Conservation (phyloP, 2,113 vertebrate genomes). For the Gorsachius goisagi region DNA sequence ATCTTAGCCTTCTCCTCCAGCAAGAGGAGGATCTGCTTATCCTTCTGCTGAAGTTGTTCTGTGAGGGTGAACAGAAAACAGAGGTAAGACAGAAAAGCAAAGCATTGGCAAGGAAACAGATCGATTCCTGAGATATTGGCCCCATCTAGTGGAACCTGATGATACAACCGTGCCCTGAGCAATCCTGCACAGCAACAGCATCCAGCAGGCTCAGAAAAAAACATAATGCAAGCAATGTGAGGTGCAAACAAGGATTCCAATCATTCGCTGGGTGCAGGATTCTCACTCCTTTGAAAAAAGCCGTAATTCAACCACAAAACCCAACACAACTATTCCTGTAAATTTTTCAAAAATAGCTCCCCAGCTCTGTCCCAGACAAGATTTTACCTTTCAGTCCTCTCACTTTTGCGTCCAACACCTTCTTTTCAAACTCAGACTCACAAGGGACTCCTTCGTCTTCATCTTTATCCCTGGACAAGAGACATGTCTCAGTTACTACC, state of each 20-base stretch:
- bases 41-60: slow-evolving; percentile 92
- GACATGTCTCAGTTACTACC: background rate
- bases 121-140: background rate
- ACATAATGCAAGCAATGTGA: background rate
- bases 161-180: background rate
- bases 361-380: background rate
- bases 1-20: slow-evolving; percentile 92
- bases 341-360: rapidly evolving
- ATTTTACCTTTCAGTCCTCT: slow-evolving; percentile 90
- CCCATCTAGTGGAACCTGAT: slow-evolving; percentile 62
- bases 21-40: slow-evolving; percentile 88
- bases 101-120: background rate
- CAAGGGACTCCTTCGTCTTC: slow-evolving; percentile 97
- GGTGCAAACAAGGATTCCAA: background rate
- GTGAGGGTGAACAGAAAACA: background rate
- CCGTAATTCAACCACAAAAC: background rate
- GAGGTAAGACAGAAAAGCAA: background rate
- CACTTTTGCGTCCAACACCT: slow-evolving; percentile 84
- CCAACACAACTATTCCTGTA: background rate
- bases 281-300: background rate
- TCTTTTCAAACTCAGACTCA: slow-evolving; percentile 93
- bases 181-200: background rate
- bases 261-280: background rate
- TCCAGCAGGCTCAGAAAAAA: background rate
- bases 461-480: slow-evolving; percentile 85